phyloP scores from a whole-genome alignment of 2,113 vertebrate species.

The Muntiacus reevesi region DNA sequence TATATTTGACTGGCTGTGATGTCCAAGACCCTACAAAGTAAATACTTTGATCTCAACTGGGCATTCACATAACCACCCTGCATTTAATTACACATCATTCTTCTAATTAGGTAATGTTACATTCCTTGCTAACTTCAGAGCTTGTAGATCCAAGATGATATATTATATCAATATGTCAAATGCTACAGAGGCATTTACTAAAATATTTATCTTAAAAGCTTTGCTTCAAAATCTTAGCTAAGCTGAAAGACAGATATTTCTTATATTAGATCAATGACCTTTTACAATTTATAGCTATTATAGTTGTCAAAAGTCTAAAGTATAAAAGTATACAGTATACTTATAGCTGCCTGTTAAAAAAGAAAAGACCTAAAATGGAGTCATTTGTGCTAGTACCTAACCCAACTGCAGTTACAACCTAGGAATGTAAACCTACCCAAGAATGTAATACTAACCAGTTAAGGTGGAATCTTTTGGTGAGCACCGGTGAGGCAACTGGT shows the following conservation, averaged over 20 bases:
- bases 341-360: not conserved
- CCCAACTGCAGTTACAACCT: not conserved
- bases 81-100: constrained; percentile 67
- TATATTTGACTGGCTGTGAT: not conserved
- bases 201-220: constrained; percentile 48
- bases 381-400: not conserved
- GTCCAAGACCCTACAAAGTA: not conserved
- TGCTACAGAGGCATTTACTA: constrained; percentile 3
- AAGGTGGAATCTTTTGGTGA: not conserved
- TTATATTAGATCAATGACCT: not conserved
- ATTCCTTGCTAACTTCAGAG: constrained; percentile 56
- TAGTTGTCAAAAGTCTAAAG: not conserved
- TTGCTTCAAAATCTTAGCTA: constrained; percentile 27
- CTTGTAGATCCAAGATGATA: constrained; percentile 14
- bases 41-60: not conserved
- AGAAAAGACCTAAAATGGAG: not conserved
- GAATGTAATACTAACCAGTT: not conserved
- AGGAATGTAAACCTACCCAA: not conserved
- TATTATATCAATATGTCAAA: not conserved
- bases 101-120: constrained; percentile 53
- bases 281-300: constrained; percentile 25
- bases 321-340: not conserved
- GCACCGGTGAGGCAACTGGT: not conserved
- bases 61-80: constrained; percentile 39
- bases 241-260: not conserved